phyloP scores from a whole-genome alignment of 2,888 invertebrate genomes.

The Eilema depressum region DNA sequence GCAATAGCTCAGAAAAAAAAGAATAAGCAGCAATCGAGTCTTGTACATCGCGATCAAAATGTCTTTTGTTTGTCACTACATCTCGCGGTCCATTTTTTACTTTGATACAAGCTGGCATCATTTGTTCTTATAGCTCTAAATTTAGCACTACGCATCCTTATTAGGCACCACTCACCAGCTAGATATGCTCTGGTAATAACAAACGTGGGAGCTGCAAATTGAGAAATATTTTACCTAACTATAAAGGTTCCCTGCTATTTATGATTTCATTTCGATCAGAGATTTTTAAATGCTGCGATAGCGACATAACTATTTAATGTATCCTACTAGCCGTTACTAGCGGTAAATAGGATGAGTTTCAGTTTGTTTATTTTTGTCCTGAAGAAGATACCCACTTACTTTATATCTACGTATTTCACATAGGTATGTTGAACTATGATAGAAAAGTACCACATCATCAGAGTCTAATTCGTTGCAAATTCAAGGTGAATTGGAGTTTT shows the following conservation, averaged over 20 bases:
- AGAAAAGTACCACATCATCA: constrained; percentile 27
- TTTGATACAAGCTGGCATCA: constrained; percentile 28
- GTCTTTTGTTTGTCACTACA: constrained; percentile 41
- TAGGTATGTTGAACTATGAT: constrained; percentile 36
- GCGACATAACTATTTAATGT: not conserved
- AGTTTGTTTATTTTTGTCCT: no score
- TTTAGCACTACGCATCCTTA: constrained; percentile 36
- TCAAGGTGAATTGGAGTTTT: constrained; percentile 29
- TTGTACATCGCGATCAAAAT: constrained; percentile 39
- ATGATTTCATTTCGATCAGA: constrained; percentile 49
- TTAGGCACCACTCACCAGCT: constrained; percentile 17
- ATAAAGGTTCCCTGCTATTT: constrained; percentile 22
- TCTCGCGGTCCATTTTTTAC: constrained; percentile 34
- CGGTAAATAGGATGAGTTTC: no score
- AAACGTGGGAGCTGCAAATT: not conserved
- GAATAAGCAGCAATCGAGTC: constrained; percentile 29
- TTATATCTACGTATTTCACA: constrained; percentile 28
- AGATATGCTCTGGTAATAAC: not conserved
- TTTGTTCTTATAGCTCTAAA: constrained; percentile 36
- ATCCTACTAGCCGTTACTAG: no score
- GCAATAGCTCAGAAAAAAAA: constrained; percentile 20
- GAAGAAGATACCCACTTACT: no score
- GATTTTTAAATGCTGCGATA: not conserved
- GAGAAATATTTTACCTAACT: no score
- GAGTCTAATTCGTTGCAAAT: constrained; percentile 17